Percentiles rank a stretch among this genome's conserved stretches.
phyloP scores from a whole-genome alignment of 2,888 invertebrate species.

The Phengaris arion region DNA sequence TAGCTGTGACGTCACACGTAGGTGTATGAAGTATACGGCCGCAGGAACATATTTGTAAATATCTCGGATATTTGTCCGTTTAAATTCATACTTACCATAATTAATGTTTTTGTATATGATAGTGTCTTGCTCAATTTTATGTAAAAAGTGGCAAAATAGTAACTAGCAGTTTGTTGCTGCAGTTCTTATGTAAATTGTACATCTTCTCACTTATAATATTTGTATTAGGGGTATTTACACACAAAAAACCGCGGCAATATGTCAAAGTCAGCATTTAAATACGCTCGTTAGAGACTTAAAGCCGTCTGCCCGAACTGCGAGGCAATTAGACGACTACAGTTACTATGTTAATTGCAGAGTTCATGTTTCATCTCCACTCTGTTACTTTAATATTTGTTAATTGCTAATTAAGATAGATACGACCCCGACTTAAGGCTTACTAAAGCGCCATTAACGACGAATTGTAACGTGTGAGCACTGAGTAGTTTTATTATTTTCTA shows the following conservation, averaged over 20 bases:
- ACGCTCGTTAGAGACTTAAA: conserved; percentile 70
- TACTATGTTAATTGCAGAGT: conserved; percentile 76
- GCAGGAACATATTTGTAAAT: no score
- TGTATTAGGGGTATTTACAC: background rate
- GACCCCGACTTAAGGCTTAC: background rate
- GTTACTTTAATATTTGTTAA: conserved; percentile 66
- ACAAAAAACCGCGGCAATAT: conserved; percentile 21
- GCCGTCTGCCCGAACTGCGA: conserved; percentile 60
- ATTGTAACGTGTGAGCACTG: background rate
- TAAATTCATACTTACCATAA: no score
- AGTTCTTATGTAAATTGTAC: background rate
- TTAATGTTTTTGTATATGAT: no score
- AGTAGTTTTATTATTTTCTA: background rate
- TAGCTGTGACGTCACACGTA: no score
- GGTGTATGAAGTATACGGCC: no score
- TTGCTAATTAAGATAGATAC: conserved; percentile 50
- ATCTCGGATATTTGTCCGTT: no score
- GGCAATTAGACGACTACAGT: conserved; percentile 77
- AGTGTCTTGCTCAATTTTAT: no score
- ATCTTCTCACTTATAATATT: background rate
- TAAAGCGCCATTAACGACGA: conserved; percentile 6
- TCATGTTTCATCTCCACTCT: conserved; percentile 69
- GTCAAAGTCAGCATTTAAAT: conserved; percentile 28
- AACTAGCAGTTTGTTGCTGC: background rate
- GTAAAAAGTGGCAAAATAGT: background rate